A percentile compares a stretch with the other conserved stretches of the same genome.
phyloP scores from a whole-genome alignment of 2,888 invertebrate species.

The Apamea monoglypha region DNA sequence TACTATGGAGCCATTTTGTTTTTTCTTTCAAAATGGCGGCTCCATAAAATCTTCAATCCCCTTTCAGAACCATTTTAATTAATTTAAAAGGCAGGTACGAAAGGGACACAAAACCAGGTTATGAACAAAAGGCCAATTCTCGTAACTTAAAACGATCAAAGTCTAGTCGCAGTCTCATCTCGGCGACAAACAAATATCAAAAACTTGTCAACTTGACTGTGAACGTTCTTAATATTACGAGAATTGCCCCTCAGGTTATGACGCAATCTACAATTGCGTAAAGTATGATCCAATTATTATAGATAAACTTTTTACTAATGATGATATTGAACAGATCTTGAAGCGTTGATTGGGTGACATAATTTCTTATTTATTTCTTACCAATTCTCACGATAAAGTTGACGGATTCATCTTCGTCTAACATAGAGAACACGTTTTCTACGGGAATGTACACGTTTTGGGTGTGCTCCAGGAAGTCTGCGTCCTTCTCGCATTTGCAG shows the following conservation, averaged over 20 bases:
- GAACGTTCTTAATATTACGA: too few relatives aligned
- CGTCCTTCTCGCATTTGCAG: constrained; percentile 88
- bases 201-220: too few relatives aligned
- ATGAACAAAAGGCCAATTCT: too few relatives aligned
- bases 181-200: too few relatives aligned
- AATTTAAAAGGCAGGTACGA: background rate
- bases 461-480: constrained; percentile 88
- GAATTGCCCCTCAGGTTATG: too few relatives aligned
- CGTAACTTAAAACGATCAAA: too few relatives aligned
- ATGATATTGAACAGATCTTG: background rate
- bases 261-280: background rate
- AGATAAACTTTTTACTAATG: background rate
- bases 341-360: constrained; percentile 12
- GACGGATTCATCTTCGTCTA: constrained; percentile 84
- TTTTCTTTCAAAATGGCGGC: background rate
- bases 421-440: constrained; percentile 89
- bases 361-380: constrained; percentile 65
- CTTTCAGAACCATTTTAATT: background rate
- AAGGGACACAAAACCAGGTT: too few relatives aligned
- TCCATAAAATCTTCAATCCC: background rate
- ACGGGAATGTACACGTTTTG: constrained; percentile 90
- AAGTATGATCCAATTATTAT: background rate
- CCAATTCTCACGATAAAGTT: constrained; percentile 88
- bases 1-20: background rate
- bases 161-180: too few relatives aligned